A percentile compares a stretch with the other conserved stretches of the same genome.
These are phyloP conservation scores for Dissostichus mawsoni DNA, from an alignment of 2,113 vertebrate genomes.

Conservation along the genomic window DNA sequence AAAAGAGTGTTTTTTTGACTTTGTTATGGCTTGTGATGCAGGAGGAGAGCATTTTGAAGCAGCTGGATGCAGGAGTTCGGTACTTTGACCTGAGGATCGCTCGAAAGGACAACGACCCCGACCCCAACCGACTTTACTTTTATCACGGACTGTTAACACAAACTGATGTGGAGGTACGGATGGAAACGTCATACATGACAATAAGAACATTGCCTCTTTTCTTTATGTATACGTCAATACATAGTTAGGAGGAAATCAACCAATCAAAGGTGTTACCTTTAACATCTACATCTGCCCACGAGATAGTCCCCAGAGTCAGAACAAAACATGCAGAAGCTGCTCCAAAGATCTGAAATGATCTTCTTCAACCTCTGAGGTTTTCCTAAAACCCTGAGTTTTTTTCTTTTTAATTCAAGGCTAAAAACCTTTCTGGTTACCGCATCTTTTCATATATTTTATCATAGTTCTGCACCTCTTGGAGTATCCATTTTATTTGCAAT, in stretches of 20 bases:
- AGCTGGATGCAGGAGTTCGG: constrained; percentile 69
- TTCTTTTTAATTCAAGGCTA: no score
- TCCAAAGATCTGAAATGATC: no score
- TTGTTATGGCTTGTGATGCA: constrained; percentile 4
- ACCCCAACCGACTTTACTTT: constrained; percentile 63
- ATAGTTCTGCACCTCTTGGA: no score
- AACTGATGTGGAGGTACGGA: constrained; percentile 69
- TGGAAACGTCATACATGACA: background rate
- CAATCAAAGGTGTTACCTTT: no score
- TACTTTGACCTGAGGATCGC: constrained; percentile 72
- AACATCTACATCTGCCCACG: no score
- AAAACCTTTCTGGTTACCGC: no score
- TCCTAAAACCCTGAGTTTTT: no score
- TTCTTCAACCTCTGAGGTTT: no score
- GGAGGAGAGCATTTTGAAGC: constrained; percentile 57
- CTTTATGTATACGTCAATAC: background rate
- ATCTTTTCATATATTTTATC: no score
- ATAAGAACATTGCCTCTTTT: background rate
- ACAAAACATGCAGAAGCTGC: no score
- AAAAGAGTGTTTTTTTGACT: background rate
- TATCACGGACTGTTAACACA: constrained; percentile 66
- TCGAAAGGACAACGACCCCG: constrained; percentile 45
- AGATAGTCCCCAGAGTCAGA: background rate
- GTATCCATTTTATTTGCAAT: no score
- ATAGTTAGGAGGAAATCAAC: background rate